Evolutionary conservation across 2,888 invertebrate species (phyloP).

Genomic region (Cheilosia vernalis): DNA sequence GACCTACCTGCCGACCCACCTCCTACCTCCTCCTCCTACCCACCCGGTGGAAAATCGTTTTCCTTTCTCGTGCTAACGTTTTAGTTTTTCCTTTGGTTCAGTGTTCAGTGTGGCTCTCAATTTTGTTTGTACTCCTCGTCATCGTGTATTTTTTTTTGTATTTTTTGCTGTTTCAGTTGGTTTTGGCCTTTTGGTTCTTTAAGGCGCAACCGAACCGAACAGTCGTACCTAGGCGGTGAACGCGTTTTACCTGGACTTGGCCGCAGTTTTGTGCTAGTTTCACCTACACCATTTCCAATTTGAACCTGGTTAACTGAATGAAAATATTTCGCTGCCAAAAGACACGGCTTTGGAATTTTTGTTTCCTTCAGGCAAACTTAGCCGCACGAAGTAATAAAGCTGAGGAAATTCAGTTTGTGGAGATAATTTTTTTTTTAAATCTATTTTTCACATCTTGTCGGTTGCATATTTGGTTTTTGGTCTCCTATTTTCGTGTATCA

Average conservation of each 20-base stretch:
- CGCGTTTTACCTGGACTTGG: slow-evolving; percentile 67
- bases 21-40: slow-evolving; percentile 6
- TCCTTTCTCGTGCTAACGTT: slow-evolving; percentile 59
- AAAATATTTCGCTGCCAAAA: slow-evolving; percentile 1
- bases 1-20: slow-evolving; percentile 24
- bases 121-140: slow-evolving; percentile 39
- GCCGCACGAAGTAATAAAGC: slow-evolving; percentile 10
- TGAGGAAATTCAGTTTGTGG: no score
- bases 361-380: background rate
- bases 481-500: slow-evolving; percentile 8
- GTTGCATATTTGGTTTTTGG: slow-evolving; percentile 6
- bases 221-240: slow-evolving; percentile 61
- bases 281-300: slow-evolving; percentile 47
- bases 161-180: slow-evolving; percentile 59
- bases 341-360: background rate
- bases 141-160: slow-evolving; percentile 47
- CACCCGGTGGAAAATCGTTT: slow-evolving; percentile 50
- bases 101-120: slow-evolving; percentile 45
- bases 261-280: slow-evolving; percentile 39
- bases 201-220: slow-evolving; percentile 63
- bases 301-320: slow-evolving; percentile 16
- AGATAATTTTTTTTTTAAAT: slow-evolving; percentile 3
- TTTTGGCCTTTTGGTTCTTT: slow-evolving; percentile 69
- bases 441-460: background rate
- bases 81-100: slow-evolving; percentile 58